These are phyloP conservation scores for Cheilosia variabilis DNA, from an alignment of 2,888 invertebrate species.

Conservation along the genomic window DNA sequence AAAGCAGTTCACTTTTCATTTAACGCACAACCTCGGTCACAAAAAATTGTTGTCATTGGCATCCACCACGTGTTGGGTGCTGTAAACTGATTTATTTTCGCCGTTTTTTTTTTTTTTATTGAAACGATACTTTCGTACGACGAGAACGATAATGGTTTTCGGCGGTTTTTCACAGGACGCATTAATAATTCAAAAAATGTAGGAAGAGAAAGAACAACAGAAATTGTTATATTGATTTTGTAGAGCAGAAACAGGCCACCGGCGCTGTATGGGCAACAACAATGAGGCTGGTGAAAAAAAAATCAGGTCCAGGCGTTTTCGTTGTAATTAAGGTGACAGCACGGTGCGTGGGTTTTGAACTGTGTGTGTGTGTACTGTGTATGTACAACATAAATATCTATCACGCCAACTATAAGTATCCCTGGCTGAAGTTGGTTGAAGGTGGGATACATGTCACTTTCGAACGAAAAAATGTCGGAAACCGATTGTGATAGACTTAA, in stretches of 20 bases:
- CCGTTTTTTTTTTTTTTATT: slow-evolving; percentile 11
- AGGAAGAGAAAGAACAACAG: not conserved
- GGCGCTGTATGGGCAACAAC: not conserved
- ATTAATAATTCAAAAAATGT: slow-evolving; percentile 41
- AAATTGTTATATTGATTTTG: slow-evolving; percentile 46
- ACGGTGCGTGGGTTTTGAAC: slow-evolving; percentile 13
- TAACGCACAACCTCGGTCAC: slow-evolving; percentile 7
- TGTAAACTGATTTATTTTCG: slow-evolving; percentile 35
- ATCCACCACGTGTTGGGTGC: slow-evolving; percentile 16
- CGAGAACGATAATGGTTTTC: slow-evolving; percentile 16
- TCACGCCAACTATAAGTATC: not conserved
- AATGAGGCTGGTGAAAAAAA: slow-evolving; percentile 16
- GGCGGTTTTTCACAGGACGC: slow-evolving; percentile 28
- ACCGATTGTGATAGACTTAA: slow-evolving; percentile 41
- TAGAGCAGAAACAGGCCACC: slow-evolving; percentile 13
- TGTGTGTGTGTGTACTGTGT: slow-evolving; percentile 3
- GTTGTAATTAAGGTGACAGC: slow-evolving; percentile 37
- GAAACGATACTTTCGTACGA: slow-evolving; percentile 37
- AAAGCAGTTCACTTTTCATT: slow-evolving; percentile 30
- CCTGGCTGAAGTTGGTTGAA: not conserved
- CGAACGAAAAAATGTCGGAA: slow-evolving; percentile 40
- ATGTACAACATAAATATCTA: slow-evolving; percentile 21
- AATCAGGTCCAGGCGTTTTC: slow-evolving; percentile 17
- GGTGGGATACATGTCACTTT: slow-evolving; percentile 42
- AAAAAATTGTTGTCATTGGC: slow-evolving; percentile 28